Evolutionary conservation across 1,140 invertebrate genomes (phyloP).

Genomic region (Nomia melanderi): DNA sequence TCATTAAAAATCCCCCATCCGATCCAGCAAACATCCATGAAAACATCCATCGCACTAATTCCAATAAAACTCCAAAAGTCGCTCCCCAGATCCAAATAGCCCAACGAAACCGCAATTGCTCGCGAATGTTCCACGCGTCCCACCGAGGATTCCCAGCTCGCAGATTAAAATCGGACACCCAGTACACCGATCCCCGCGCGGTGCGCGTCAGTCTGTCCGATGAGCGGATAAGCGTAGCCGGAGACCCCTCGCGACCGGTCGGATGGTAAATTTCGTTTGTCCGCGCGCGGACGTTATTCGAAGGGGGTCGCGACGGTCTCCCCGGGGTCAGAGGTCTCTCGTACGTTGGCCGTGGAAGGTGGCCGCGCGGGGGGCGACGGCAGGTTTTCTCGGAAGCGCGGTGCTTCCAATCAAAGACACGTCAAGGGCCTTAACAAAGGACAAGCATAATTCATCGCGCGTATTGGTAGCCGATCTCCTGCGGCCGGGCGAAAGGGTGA

Average conservation of each 20-base stretch:
- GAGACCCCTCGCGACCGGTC: slow-evolving; percentile 12
- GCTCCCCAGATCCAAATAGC: too few species aligned
- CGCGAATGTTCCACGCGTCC: too few species aligned
- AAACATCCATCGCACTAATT: too few species aligned
- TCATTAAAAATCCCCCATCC: too few species aligned
- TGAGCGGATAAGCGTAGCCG: neutral
- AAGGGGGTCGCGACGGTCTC: slow-evolving; percentile 14
- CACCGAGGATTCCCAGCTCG: too few species aligned
- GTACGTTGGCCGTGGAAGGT: slow-evolving; percentile 40
- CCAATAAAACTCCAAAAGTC: too few species aligned
- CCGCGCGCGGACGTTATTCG: slow-evolving; percentile 26
- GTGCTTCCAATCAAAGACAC: slow-evolving; percentile 65
- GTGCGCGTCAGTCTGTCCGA: neutral
- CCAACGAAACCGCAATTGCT: too few species aligned
- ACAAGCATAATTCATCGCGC: slow-evolving; percentile 61
- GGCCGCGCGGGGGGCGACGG: too few species aligned
- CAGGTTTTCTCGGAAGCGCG: slow-evolving; percentile 25
- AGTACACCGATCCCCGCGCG: too few species aligned
- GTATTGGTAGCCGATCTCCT: slow-evolving; percentile 63
- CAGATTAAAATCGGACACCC: too few species aligned
- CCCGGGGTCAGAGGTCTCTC: slow-evolving; percentile 55
- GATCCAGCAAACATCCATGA: too few species aligned
- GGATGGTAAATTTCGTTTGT: slow-evolving; percentile 54
- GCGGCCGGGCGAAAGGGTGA: slow-evolving; percentile 19
- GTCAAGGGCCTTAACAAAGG: slow-evolving; percentile 64